phyloP scores from a whole-genome alignment of 2,888 invertebrate species.

The Aelia acuminata region DNA sequence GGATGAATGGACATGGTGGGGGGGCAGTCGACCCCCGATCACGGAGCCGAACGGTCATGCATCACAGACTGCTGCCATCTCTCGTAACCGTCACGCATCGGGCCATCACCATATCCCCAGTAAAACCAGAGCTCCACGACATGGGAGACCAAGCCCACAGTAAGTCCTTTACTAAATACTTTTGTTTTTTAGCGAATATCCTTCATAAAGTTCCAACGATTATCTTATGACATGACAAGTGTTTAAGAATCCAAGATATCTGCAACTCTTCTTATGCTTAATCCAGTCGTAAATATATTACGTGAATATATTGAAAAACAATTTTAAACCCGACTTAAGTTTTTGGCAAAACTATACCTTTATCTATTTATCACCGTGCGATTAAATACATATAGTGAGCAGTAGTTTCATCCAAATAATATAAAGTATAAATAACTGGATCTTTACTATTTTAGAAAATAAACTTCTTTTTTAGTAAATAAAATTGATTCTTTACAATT shows the following conservation, averaged over 20 bases:
- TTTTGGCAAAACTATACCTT: too few species aligned
- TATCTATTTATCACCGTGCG: too few species aligned
- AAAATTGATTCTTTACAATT: too few species aligned
- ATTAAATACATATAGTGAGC: too few species aligned
- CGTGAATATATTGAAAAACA: too few species aligned
- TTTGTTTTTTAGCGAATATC: not conserved
- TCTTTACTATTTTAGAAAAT: too few species aligned
- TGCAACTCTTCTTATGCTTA: not conserved
- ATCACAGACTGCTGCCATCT: constrained; percentile 67
- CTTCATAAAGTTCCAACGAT: not conserved
- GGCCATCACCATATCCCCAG: constrained; percentile 72
- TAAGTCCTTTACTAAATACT: constrained; percentile 53
- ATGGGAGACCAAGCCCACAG: constrained; percentile 65
- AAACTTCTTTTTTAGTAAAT: too few species aligned
- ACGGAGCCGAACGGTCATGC: constrained; percentile 63
- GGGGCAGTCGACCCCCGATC: constrained; percentile 58
- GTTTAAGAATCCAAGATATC: not conserved
- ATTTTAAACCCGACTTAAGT: too few species aligned
- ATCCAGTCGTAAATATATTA: not conserved
- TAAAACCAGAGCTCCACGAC: constrained; percentile 71
- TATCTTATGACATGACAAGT: not conserved
- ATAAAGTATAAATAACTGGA: too few species aligned
- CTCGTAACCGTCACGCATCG: constrained; percentile 68
- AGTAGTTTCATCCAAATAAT: too few species aligned
- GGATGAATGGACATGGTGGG: constrained; percentile 59